Evolutionary conservation across 2,888 invertebrate genomes (phyloP).

Genomic region (Microdon myrmicae): DNA sequence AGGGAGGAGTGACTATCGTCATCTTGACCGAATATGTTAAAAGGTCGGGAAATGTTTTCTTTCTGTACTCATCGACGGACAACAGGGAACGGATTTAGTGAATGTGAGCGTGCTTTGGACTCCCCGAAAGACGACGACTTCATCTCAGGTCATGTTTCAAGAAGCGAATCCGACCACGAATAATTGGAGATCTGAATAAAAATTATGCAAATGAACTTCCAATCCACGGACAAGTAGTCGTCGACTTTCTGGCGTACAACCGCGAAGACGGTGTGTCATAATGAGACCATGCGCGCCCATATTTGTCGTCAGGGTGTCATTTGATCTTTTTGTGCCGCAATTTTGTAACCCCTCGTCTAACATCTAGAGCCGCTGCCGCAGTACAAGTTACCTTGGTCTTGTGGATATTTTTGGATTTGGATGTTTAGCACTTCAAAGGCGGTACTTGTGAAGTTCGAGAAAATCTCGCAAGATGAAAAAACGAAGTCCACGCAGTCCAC

Average conservation of each 20-base stretch:
- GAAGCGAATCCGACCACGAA: constrained; percentile 29
- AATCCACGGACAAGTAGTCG: background rate
- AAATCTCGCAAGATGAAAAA: too few relatives aligned
- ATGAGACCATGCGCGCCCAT: constrained; percentile 36
- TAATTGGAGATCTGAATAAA: constrained; percentile 44
- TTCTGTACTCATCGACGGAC: constrained; percentile 5
- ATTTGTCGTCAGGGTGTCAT: constrained; percentile 48
- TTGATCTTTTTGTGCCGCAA: constrained; percentile 35
- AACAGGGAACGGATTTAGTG: background rate
- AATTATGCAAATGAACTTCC: constrained; percentile 35
- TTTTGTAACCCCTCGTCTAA: background rate
- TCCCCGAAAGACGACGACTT: too few relatives aligned
- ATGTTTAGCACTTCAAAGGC: constrained; percentile 48
- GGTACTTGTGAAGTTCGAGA: too few relatives aligned
- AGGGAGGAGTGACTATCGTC: too few relatives aligned
- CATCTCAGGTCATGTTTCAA: constrained; percentile 10
- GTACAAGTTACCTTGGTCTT: constrained; percentile 20
- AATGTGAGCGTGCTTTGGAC: too few relatives aligned
- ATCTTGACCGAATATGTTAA: constrained; percentile 45
- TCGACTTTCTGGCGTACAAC: constrained; percentile 1
- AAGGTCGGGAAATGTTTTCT: constrained; percentile 35
- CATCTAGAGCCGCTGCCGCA: background rate
- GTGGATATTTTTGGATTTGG: constrained; percentile 29
- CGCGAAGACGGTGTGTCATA: constrained; percentile 4
- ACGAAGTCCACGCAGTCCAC: too few relatives aligned